Percentiles rank a stretch among this genome's conserved stretches.
These are phyloP conservation scores for Phaetusa simplex DNA, from an alignment of 2,113 vertebrate genomes.

Conservation along the genomic window DNA sequence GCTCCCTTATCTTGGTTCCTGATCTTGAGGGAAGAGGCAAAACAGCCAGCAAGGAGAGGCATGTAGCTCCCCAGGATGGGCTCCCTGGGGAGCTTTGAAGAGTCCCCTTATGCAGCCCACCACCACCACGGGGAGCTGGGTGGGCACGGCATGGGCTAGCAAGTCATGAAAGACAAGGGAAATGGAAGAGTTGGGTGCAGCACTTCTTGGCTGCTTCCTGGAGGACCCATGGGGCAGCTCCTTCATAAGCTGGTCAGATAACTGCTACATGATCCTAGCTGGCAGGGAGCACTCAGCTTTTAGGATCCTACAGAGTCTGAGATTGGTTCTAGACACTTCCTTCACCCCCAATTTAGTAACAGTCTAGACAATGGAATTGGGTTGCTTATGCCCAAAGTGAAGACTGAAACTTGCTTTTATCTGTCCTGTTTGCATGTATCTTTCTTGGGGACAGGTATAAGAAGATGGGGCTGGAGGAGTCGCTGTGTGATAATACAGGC, in stretches of 20 bases:
- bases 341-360: background rate
- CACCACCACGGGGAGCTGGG: background rate
- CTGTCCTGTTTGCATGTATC: background rate
- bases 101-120: background rate
- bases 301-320: background rate
- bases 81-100: background rate
- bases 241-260: background rate
- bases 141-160: background rate
- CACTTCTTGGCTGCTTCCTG: background rate
- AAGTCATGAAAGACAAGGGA: background rate
- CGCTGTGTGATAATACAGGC: background rate
- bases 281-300: background rate
- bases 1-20: background rate
- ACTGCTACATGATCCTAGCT: background rate
- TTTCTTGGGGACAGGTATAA: background rate
- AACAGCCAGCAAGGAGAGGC: conserved; percentile 18
- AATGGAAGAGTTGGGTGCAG: background rate
- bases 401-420: background rate
- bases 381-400: background rate
- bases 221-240: background rate
- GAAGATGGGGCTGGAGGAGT: background rate
- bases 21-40: background rate
- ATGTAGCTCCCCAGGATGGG: background rate
- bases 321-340: background rate
- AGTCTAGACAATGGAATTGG: background rate